Base-by-base conservation (phyloP, 2,797 vertebrate genomes). In the Agapornis canus region DNA sequence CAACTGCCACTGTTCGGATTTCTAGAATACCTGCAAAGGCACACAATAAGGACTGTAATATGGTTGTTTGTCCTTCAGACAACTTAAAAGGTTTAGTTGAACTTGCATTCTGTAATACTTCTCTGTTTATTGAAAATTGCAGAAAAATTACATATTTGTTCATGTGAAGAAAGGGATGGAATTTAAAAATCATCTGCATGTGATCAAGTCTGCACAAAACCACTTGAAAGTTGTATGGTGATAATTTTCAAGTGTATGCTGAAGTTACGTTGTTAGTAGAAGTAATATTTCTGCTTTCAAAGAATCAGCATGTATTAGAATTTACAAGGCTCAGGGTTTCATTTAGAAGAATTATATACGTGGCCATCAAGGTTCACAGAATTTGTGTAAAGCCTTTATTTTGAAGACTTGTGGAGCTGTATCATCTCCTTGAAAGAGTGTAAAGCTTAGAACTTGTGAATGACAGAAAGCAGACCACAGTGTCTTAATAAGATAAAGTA, bases 1-100 rank as follows among this genome's bases (percentile, higher is more conserved):
- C 99, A 96, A 99, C 99, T 25, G 99, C 99, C 96, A 99, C 99
- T 8, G 99, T 99, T 97, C 99, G 98, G 97, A 99, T 99, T 98
- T 99, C 99, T 97, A 99, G 98, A 96, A 99, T 99, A 98, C 99
- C 99, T 99, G 98, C 80, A 98, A 98, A 93, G 95, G 94, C 95
- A 96, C 86, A 96, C 61, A 97, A 75, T 18, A 87, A 95, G 42
- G 65, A 43, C 65, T 92, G 63, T 96, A 19, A 95, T 45, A 80
- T 92, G 63, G 42, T 95, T 57, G 56, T 70, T 87, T 37, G 75
- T 27, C 95, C 86, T 92, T 75, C 90, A 95, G 85, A 90, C 84
- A 89, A 25, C 86, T 35, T 59, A 69, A 56, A 95, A 93, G 91
- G 79, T 72, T 89, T 96, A 95, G 96, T 96, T 97, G 94, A 82